Base-by-base conservation (phyloP, 2,113 vertebrate species). In the Scatophagus argus region DNA sequence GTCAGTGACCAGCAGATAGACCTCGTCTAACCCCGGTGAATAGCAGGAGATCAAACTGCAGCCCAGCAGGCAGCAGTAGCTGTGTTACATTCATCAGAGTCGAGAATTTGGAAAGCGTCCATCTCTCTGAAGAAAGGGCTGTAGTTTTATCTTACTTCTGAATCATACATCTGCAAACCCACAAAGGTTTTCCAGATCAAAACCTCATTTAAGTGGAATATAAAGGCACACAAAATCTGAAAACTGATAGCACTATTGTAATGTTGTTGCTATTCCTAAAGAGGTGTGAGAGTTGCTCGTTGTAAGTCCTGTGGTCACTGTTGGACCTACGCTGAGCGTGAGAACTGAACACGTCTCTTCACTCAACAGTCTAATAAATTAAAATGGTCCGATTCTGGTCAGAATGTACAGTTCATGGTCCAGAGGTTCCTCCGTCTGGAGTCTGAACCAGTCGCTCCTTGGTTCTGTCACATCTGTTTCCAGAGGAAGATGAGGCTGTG, bases 401-500 rank as follows among this genome's bases (percentile, higher is more conserved):
- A 78, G 85, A 81, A 84, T 76, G 52, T 14, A 73, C 73, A 23
- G 77, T 67, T 78, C 56, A 38, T 74, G 70, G 84, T 77, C 82
- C 82, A 80, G 88, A 90, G 77, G 86, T 78, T 72, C 82, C 41
- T 66, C 68, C 38, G 31, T 74, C 84, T 29, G 23, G 83, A n/a
- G 43, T 71, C 74, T 25, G 83, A 83, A 84, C 66, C 79, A 60
- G 77, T 81, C 65, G 17, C 83, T 85, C 77, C 72, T 77, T 32
- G 86, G 54, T 83, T 89, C 74, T 44, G 85, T 90, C 81, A 77
- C 81, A 86, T 89, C 85, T 54, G 83, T 80, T 82, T 91, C 79
- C 84, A 83, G 82, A 86, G 74, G 65, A 74, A n/a, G 85, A 83
- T 89, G 92, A 93, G 89, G 89, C 92, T 93, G 91, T 41, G 69